A percentile compares a stretch with the other conserved stretches of the same genome.
These are phyloP conservation scores for Peribatodes rhomboidaria DNA, from an alignment of 2,888 invertebrate genomes.

Conservation along the genomic window DNA sequence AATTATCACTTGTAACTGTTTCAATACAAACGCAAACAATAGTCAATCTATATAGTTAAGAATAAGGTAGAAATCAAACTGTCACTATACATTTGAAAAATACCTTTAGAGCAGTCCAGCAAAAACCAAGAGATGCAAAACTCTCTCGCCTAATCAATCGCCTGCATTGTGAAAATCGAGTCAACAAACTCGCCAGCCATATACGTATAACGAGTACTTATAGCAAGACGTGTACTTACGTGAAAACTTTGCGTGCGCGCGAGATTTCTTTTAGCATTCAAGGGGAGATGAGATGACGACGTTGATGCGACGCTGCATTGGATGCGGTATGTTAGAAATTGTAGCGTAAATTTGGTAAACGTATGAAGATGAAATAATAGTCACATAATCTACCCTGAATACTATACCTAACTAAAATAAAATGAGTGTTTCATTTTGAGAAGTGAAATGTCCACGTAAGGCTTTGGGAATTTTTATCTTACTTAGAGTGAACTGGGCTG, in stretches of 20 bases:
- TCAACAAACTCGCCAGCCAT: conserved; percentile 46
- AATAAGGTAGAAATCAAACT: background rate
- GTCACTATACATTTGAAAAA: no score
- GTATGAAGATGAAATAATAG: no score
- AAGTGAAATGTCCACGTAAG: no score
- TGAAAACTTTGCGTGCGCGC: conserved; percentile 81
- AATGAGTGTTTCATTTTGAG: no score
- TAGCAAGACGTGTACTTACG: conserved; percentile 63
- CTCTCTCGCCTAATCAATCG: conserved; percentile 32
- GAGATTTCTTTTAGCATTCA: conserved; percentile 82
- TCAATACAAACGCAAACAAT: background rate
- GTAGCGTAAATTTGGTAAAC: background rate
- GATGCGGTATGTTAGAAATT: conserved; percentile 35
- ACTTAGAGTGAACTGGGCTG: no score
- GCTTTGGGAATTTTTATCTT: no score
- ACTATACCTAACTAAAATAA: background rate
- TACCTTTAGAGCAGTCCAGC: no score
- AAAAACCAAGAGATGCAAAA: conserved; percentile 6
- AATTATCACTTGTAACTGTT: background rate
- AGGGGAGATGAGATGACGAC: conserved; percentile 60
- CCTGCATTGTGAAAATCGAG: conserved; percentile 46
- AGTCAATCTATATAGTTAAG: background rate
- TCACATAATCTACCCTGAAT: no score
- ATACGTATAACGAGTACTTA: conserved; percentile 45
- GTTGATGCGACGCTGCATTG: conserved; percentile 24